phyloP scores from a whole-genome alignment of 2,797 vertebrate species.

The Vultur gryphus region DNA sequence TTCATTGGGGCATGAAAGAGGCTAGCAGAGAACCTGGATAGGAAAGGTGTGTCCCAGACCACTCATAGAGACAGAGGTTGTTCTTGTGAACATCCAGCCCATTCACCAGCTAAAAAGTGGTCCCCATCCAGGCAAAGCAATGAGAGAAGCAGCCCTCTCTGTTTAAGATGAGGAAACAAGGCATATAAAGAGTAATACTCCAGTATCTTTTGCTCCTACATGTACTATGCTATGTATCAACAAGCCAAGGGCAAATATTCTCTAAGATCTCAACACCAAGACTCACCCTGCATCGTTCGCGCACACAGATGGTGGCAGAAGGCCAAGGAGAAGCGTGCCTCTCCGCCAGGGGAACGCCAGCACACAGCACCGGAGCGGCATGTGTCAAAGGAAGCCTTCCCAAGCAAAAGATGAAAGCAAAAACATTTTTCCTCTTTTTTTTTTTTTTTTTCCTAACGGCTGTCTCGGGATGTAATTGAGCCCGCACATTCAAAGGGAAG shows the following conservation, averaged over 20 bases:
- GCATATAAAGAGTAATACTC: neutral
- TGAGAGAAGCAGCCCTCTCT: neutral
- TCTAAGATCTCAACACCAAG: slow-evolving; percentile 41
- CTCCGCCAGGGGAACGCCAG: neutral
- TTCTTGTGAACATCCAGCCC: neutral
- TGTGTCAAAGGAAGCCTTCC: slow-evolving; percentile 37
- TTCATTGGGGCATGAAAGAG: neutral
- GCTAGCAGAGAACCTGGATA: neutral
- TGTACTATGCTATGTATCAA: slow-evolving; percentile 39
- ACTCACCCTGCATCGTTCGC: slow-evolving; percentile 5
- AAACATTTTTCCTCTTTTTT: neutral
- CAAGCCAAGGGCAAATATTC: slow-evolving; percentile 48
- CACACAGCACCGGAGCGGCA: neutral
- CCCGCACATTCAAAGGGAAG: slow-evolving; percentile 26
- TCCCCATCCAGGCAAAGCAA: neutral
- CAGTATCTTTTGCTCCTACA: slow-evolving; percentile 29
- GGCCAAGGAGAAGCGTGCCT: slow-evolving; percentile 34
- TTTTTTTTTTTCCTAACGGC: neutral
- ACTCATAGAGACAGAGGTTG: neutral
- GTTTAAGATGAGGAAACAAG: neutral
- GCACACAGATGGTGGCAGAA: slow-evolving; percentile 26
- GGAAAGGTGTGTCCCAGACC: neutral
- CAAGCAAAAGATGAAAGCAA: slow-evolving; percentile 48
- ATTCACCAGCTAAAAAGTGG: neutral
- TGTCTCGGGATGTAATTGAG: slow-evolving; percentile 52